Base-by-base conservation (phyloP, 2,888 invertebrate genomes). In the Pandemis heparana region DNA sequence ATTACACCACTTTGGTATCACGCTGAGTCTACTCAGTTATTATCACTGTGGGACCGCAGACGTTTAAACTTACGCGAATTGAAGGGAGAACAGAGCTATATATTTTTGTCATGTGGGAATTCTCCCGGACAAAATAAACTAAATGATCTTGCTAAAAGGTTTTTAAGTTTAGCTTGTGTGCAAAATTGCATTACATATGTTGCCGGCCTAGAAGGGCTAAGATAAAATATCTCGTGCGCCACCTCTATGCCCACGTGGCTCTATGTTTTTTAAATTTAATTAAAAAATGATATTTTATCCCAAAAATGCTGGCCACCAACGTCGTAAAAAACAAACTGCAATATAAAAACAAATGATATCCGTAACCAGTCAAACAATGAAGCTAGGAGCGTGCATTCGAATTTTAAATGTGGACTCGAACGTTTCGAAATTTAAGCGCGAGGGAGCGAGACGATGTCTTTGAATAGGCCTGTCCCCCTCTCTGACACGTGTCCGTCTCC, bases 401-500 rank as follows among this genome's bases (percentile, higher is more conserved):
- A 82, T 80, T 81, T 81, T 79, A 79, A 80, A 79, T 77, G 76
- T 77, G 69, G 71, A 79, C 75, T 78, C 71, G 71, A 53, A 78
- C 77, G 71, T 81, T 79, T 80, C 79, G 64, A 80, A 81, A 82
- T 82, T 83, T 77, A 81, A 82, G 79, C 79, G 77, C 71, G 80
- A 82, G 75, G 39, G 80, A 78, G 80, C 79, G 51, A 68, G 72
- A 60, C 74, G 38, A 71, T 23, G n/a, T 53, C 10, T 71, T 72
- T 79, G 80, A 77, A 79, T 79, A 75, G 72, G 70, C 51, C 71
- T 61, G 72, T 78, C 82, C 77, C 79, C 75, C 76, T 83, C 79
- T 59, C 80, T 80, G 84, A 82, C 85, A 85, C 85, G 85, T 84
- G 85, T 80, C 84, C 75, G 78, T 79, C 79, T 79, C 75, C 80